Percentiles rank a stretch among this genome's conserved stretches.
Evolutionary conservation across 2,113 vertebrate species (phyloP).

Genomic region (Onychorhynchus coronatus): DNA sequence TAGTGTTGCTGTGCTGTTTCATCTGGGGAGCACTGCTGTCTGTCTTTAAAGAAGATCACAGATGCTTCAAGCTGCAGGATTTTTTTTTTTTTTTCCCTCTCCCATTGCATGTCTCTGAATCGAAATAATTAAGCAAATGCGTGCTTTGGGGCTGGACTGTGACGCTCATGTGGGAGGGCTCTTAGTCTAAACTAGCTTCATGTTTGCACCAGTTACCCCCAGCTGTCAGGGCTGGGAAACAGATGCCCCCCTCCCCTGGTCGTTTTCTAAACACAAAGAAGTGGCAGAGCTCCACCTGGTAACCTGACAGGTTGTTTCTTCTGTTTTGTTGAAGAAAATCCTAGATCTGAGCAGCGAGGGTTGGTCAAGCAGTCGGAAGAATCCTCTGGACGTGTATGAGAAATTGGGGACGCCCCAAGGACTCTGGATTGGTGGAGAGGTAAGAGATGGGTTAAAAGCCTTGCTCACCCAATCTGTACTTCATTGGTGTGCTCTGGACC

Average conservation of each 20-base stretch:
- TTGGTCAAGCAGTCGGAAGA: not conserved
- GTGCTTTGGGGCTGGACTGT: not conserved
- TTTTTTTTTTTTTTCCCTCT: not conserved
- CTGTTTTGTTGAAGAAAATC: conserved; percentile 33
- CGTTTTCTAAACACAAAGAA: not conserved
- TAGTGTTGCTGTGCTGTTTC: not conserved
- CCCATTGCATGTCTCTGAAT: not conserved
- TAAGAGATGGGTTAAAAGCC: conserved; percentile 7
- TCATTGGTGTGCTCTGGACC: not conserved
- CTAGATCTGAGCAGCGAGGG: not conserved
- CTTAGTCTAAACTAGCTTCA: not conserved
- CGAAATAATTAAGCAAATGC: conserved; percentile 4
- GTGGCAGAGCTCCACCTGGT: not conserved
- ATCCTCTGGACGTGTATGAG: conserved; percentile 12
- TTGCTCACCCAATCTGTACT: not conserved
- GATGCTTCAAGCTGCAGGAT: not conserved
- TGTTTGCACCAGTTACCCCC: not conserved
- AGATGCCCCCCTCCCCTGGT: not conserved
- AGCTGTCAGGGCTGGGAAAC: not conserved
- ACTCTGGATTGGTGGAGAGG: conserved; percentile 8
- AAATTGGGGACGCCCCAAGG: not conserved
- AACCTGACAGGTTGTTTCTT: not conserved
- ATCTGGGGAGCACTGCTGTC: not conserved
- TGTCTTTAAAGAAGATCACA: not conserved
- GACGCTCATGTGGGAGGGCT: not conserved